Conservation (phyloP, 2,113 vertebrate genomes). For the Aspidoscelis tigris region DNA sequence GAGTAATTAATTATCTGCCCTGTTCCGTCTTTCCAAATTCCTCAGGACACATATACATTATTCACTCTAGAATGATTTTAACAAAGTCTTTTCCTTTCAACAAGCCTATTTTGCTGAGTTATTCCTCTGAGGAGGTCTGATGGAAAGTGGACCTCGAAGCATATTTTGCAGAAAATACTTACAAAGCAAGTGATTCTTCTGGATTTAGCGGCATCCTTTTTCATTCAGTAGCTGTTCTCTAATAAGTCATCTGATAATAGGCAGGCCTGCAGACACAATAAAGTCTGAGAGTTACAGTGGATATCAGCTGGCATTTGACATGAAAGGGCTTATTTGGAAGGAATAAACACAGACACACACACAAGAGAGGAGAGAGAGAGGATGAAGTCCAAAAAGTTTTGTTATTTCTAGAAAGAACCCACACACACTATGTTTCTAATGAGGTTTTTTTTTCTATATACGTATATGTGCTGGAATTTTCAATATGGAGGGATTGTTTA, state of each 20-base stretch:
- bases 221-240: conserved; percentile 63
- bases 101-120: conserved; percentile 22
- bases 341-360: background rate
- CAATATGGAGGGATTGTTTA: conserved; percentile 13
- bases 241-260: conserved; percentile 66
- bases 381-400: conserved; percentile 19
- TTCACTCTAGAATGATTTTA: conserved; percentile 10
- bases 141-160: conserved; percentile 32
- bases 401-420: conserved; percentile 24
- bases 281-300: conserved; percentile 56
- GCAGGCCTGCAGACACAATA: conserved; percentile 72
- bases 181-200: conserved; percentile 52
- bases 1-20: conserved; percentile 25
- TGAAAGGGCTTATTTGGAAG: conserved; percentile 43
- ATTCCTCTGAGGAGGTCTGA: conserved; percentile 35
- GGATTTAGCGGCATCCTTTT: conserved; percentile 55
- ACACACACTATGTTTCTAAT: background rate
- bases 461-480: background rate
- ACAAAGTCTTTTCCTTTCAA: conserved; percentile 10
- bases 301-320: conserved; percentile 60
- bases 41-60: background rate
- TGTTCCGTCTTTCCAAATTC: background rate
- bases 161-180: conserved; percentile 59
- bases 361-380: background rate
- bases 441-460: background rate